Conservation (phyloP, 2,113 vertebrate genomes). For the Oryzias woworae region DNA sequence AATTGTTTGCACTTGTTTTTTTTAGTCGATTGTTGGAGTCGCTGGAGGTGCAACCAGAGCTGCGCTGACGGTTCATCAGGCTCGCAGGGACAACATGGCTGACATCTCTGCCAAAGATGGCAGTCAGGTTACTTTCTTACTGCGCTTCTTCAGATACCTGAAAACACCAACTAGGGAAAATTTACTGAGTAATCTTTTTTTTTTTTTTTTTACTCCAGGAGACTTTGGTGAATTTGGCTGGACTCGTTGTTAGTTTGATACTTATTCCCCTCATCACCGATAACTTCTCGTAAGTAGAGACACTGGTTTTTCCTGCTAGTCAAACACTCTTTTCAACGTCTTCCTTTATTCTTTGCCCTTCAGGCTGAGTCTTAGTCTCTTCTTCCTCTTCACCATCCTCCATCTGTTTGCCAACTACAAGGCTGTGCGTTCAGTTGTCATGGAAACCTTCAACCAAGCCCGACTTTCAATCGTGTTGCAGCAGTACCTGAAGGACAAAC, state of each 20-base stretch:
- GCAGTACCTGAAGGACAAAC: constrained; percentile 72
- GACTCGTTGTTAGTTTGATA: constrained; percentile 82
- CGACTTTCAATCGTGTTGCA: constrained; percentile 81
- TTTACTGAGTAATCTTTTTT: neutral
- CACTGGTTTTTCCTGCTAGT: neutral
- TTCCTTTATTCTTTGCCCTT: neutral
- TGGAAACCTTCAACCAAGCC: constrained; percentile 88
- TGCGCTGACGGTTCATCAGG: constrained; percentile 88
- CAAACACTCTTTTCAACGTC: neutral
- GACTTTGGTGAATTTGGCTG: constrained; percentile 87
- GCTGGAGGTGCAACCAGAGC: constrained; percentile 91
- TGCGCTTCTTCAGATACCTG: no score
- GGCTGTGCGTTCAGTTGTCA: constrained; percentile 85
- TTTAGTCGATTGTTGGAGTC: constrained; percentile 87
- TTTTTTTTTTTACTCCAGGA: constrained; percentile 72
- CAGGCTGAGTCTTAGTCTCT: constrained; percentile 84
- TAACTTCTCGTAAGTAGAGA: constrained; percentile 74
- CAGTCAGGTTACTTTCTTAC: constrained; percentile 78
- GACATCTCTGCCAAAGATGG: constrained; percentile 91
- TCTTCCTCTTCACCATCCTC: constrained; percentile 83
- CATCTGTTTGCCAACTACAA: constrained; percentile 90
- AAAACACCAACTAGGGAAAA: neutral
- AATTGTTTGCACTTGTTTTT: neutral
- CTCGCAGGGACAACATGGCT: constrained; percentile 91
- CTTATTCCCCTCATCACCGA: constrained; percentile 84